These are phyloP conservation scores for Aproaerema taeniolella DNA, from an alignment of 2,888 invertebrate species.

Conservation along the genomic window DNA sequence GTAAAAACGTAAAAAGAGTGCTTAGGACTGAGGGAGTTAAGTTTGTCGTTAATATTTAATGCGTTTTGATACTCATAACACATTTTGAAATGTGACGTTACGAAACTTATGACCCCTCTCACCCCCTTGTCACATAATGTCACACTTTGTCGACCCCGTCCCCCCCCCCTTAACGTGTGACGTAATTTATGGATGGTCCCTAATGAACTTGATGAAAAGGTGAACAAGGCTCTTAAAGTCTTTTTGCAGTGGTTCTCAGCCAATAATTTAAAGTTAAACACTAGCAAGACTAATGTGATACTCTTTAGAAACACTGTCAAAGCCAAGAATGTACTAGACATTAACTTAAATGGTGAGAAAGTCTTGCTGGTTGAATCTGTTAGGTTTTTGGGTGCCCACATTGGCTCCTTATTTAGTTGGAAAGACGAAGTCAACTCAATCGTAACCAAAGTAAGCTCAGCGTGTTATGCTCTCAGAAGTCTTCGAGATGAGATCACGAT, in stretches of 20 bases:
- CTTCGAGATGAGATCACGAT: slow-evolving; percentile 10
- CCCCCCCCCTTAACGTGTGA: background rate
- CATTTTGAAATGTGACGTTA: background rate
- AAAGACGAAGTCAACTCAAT: background rate
- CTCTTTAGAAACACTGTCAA: background rate
- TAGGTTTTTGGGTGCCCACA: background rate
- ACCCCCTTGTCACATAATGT: too few relatives aligned
- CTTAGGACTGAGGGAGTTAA: too few relatives aligned
- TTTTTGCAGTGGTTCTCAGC: background rate
- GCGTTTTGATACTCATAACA: background rate
- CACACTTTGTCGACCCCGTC: too few relatives aligned
- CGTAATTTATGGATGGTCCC: background rate
- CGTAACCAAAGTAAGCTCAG: slow-evolving; percentile 5
- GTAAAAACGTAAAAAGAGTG: too few relatives aligned
- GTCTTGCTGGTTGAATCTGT: background rate
- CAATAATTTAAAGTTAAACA: background rate
- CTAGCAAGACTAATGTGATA: background rate
- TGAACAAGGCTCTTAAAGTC: background rate
- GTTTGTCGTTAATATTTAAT: background rate
- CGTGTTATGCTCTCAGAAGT: slow-evolving; percentile 15
- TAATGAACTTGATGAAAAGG: background rate
- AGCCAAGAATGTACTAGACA: background rate
- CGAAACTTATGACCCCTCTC: too few relatives aligned
- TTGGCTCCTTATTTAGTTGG: background rate
- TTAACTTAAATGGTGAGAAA: background rate